Conservation (phyloP, 2,888 invertebrate species). For the Meliscaeva auricollis region DNA sequence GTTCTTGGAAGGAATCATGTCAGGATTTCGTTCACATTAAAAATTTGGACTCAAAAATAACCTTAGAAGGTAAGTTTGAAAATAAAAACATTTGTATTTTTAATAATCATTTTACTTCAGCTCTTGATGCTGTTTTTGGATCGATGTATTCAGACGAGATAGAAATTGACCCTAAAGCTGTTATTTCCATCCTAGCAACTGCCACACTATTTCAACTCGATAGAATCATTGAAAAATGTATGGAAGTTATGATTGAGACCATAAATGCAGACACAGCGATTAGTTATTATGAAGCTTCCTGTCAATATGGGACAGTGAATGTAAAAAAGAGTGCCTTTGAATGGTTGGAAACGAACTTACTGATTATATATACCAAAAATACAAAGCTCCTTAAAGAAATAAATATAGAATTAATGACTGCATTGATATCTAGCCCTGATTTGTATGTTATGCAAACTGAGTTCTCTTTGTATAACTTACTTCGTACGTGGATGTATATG, state of each 20-base stretch:
- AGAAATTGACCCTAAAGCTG: constrained; percentile 88
- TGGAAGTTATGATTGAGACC: constrained; percentile 90
- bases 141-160: constrained; percentile 91
- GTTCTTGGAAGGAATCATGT: constrained; percentile 90
- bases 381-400: constrained; percentile 87
- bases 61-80: constrained; percentile 87
- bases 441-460: constrained; percentile 92
- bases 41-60: constrained; percentile 90
- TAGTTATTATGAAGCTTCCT: constrained; percentile 88
- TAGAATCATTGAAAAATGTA: constrained; percentile 89
- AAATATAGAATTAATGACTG: constrained; percentile 88
- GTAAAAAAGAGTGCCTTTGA: constrained; percentile 87
- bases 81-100: not conserved
- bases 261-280: constrained; percentile 89
- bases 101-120: constrained; percentile 83
- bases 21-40: constrained; percentile 88
- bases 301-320: constrained; percentile 87
- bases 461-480: constrained; percentile 89
- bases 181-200: constrained; percentile 89
- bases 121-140: constrained; percentile 89
- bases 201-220: constrained; percentile 90
- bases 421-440: constrained; percentile 87
- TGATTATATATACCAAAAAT: constrained; percentile 86
- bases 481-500: constrained; percentile 89
- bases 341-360: constrained; percentile 89